Conservation (phyloP, 2,113 vertebrate species). For the Centropus unirufus region DNA sequence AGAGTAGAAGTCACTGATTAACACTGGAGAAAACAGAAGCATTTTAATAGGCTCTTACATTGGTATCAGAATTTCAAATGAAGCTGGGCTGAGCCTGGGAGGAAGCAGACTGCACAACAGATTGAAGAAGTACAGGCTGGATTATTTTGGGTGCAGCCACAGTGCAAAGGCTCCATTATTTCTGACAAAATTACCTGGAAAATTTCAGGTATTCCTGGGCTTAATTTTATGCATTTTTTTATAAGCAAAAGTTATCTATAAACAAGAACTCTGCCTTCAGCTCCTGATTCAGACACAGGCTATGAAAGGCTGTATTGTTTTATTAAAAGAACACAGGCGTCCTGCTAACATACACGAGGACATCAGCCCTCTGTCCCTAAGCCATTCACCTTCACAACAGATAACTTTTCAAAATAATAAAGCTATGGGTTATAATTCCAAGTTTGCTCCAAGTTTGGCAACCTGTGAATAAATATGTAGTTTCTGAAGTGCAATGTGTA, state of each 20-base stretch:
- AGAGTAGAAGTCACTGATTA: neutral
- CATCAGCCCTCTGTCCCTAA: neutral
- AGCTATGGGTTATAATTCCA: neutral
- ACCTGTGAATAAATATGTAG: neutral
- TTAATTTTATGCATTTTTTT: neutral
- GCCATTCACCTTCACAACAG: accelerated
- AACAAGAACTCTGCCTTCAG: neutral
- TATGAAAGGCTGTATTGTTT: neutral
- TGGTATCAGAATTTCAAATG: neutral
- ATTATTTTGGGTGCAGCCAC: neutral
- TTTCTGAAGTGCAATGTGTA: neutral
- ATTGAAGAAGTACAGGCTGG: neutral
- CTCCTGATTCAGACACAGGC: neutral
- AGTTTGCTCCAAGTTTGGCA: neutral
- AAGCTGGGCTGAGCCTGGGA: neutral
- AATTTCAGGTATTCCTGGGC: neutral
- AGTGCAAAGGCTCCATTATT: neutral
- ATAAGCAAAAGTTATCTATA: neutral
- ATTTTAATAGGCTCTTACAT: neutral
- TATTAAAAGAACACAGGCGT: neutral
- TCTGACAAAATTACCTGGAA: neutral
- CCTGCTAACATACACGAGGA: neutral
- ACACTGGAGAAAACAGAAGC: neutral
- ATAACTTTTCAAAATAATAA: neutral
- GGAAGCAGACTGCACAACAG: neutral